Percentiles rank a stretch among this genome's conserved stretches.
Evolutionary conservation across 2,888 invertebrate species (phyloP).

Genomic region (Tetranychus piercei): DNA sequence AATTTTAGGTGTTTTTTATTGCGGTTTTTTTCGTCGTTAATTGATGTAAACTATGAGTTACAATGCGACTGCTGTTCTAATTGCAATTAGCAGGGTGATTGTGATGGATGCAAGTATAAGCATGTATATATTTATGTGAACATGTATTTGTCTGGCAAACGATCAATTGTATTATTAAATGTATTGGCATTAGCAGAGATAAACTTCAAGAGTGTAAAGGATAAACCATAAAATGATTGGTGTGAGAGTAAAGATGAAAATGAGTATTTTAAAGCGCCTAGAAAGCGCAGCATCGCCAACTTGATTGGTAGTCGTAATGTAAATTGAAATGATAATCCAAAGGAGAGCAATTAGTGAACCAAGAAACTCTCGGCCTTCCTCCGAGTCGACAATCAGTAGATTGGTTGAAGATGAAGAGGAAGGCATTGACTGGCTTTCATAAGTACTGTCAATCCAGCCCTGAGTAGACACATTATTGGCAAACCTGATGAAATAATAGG

Average conservation of each 20-base stretch:
- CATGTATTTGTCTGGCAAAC: too few relatives aligned
- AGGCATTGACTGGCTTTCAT: too few relatives aligned
- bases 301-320: not conserved
- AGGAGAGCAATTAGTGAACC: conserved; percentile 14
- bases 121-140: too few relatives aligned
- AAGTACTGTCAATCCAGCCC: too few relatives aligned
- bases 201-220: not conserved
- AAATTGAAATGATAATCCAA: conserved; percentile 7
- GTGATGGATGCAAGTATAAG: too few relatives aligned
- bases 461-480: too few relatives aligned
- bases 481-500: not conserved
- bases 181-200: too few relatives aligned
- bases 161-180: not conserved
- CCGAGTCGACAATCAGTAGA: not conserved
- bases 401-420: not conserved
- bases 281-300: not conserved
- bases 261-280: not conserved
- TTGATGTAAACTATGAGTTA: too few relatives aligned
- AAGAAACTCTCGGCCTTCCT: conserved; percentile 20
- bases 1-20: too few relatives aligned
- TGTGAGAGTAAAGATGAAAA: not conserved
- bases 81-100: too few relatives aligned
- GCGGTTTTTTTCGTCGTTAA: too few relatives aligned
- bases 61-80: too few relatives aligned
- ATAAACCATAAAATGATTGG: not conserved